Percentiles rank a stretch among this genome's conserved stretches.
phyloP scores from a whole-genome alignment of 2,888 invertebrate species.

The Chelonus formosanus region DNA sequence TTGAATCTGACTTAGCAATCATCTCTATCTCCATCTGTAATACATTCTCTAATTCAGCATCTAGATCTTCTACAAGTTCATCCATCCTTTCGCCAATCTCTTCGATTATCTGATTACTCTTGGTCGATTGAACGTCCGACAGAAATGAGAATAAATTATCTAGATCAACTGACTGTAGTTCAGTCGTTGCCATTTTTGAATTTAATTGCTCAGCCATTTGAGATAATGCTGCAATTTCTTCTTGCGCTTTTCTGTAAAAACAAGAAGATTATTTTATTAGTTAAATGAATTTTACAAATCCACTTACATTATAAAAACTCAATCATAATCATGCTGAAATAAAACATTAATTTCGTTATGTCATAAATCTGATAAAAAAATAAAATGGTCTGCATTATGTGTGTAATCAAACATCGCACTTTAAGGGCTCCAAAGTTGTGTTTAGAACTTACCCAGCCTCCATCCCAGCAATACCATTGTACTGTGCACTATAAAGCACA shows the following conservation, averaged over 20 bases:
- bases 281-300: too few species aligned
- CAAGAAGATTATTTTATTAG: neutral
- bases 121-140: slow-evolving; percentile 76
- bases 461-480: slow-evolving; percentile 68
- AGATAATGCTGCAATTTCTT: slow-evolving; percentile 76
- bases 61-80: slow-evolving; percentile 81
- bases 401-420: neutral
- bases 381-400: too few species aligned
- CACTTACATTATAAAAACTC: too few species aligned
- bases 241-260: slow-evolving; percentile 71
- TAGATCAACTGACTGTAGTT: slow-evolving; percentile 81
- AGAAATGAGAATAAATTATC: slow-evolving; percentile 91
- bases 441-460: slow-evolving; percentile 66
- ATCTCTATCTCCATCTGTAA: slow-evolving; percentile 71
- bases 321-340: too few species aligned
- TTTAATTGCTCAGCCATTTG: slow-evolving; percentile 79
- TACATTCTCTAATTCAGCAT: slow-evolving; percentile 78
- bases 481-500: slow-evolving; percentile 66
- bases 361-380: too few species aligned
- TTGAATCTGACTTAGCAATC: slow-evolving; percentile 49
- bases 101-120: slow-evolving; percentile 75
- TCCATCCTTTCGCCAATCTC: slow-evolving; percentile 88
- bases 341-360: too few species aligned
- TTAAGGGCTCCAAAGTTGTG: neutral
- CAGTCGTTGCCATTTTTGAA: slow-evolving; percentile 68